Evolutionary conservation across 2,888 invertebrate species (phyloP), one percentile per base, ranked within the genome.

Genomic region (Acanthosepion pharaonis): DNA sequence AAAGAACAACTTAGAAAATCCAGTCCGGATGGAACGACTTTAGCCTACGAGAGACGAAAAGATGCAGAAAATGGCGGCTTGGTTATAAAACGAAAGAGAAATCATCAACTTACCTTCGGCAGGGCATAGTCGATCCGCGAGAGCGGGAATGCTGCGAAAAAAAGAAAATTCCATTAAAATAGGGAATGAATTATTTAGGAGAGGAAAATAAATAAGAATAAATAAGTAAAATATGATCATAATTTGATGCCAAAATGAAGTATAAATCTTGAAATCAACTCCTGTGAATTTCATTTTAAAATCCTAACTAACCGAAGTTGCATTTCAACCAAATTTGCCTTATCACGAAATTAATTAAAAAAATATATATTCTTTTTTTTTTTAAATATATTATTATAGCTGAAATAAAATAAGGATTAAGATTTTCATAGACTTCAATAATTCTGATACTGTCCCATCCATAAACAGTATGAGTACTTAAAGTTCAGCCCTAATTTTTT

Each of bases 51-150:
- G 51, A 6, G n/a, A 33, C 2, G 15, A 78, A 33, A 78, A 78
- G 23, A n/a, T 78, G n/a, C 23, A 49, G 93, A 93, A 93, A 93
- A 93, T 93, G 93, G 93, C 93, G 93, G 93, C 51, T 93, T n/a
- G 25, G 33, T 55, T 91, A 91, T n/a, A 94, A 59, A 93, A 95
- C 42, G 94, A 92, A 48, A 64, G 94, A 51, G 33, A 95, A 94
- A 53, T 93, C 53, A 94, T 93, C 94, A 94, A 92, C 95, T 95
- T 95, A 96, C 96, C 96, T 96, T 96, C 96, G 96, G 95, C 96
- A 96, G 51, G 96, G 96, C 96, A 96, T 96, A 94, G 95, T 96
- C 94, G 94, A 94, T 94, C 59, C 55, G 94, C 94, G 91, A 59
- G 94, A 91, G 78, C 94, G 64, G 94, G 92, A 51, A 51, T 42